Evolutionary conservation across 2,888 invertebrate genomes (phyloP), one percentile per base, ranked within the genome.

Genomic region (Epirrhoe alternata): DNA sequence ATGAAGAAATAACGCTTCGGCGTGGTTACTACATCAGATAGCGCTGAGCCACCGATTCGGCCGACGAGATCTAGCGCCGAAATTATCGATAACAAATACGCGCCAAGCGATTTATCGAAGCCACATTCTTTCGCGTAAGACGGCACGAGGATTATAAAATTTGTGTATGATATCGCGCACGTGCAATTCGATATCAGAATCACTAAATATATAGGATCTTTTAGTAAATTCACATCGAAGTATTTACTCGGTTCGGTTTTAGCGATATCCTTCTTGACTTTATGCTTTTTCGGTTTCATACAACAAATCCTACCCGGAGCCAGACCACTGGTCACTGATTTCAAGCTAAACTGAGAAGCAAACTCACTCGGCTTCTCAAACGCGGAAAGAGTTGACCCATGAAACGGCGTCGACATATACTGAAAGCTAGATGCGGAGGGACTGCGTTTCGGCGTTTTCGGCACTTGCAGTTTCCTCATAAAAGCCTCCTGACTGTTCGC

Each of bases 1-100:
- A 97, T 95, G 77, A 97, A 97, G 86, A 97, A 97, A 92, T 96
- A 97, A 12, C 96, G 95, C 80, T 97, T 97, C 0, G 97, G 97
- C 71, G 97, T 96, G 12, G 94, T 80, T 0, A 96, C 95, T 53
- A 96, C 86, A 79, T 97, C 97, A 0, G 97, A 97, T 30, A 97
- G 84, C 0, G 97, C 97, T 0, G 97, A 97, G 0, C 97, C 97
- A 0, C 97, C 97, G 72, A 97, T 97, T 62, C 97, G 92, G 0
- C 97, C 97, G 5, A 97, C 95, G 49, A 97, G 90, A 92, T 97
- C 97, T 10, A 97, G 91, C 0, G 96, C 94, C 0, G 97, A 97
- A 8, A 97, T 97, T 66, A 97, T 96, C 0, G 97, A 97, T 7
- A 97, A 85, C 30, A 97, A 84, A 73, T 96, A 95, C 6, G 97